Base-by-base conservation (phyloP, 2,113 vertebrate species). In the Tachycineta bicolor region DNA sequence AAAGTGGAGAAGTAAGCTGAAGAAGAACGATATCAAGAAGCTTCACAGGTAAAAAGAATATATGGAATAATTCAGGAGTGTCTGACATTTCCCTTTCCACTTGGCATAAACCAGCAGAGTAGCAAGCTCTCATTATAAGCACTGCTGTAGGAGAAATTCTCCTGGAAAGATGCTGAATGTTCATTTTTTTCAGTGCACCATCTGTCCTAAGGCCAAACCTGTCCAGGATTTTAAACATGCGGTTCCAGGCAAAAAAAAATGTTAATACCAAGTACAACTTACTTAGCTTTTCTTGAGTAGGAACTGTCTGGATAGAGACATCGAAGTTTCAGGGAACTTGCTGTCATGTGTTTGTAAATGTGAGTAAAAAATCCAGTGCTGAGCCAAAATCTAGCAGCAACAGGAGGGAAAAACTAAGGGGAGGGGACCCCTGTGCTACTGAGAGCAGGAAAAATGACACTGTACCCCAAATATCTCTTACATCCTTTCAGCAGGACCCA, bases 221-320 rank as follows among this genome's bases (percentile, higher is more conserved):
- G 55, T 74, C 65, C 65, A 82, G 93, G 89, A 95, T 96, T 93
- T 96, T 74, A 94, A 97, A 90, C 24, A 79, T 41, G 46, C 47
- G 50, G 26, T 86, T 34, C 31, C n/a, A 69, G 22, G 34, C 60
- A 91, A 53, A 90, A 78, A 91, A 53, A 90, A 78, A 39, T 64
- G 43, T 91, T 78, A 90, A 87, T 94, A 74, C 28, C 31, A 68
- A 11, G 75, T 59, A 67, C 31, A 41, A 29, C 43, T 71, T 76
- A 62, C 44, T 58, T 75, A 68, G 0, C 50, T 88, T 91, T 68
- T 68, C 79, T 68, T 58, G 46, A 63, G 37, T 67, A 70, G 34
- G 60, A 55, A 37, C 31, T 65, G 31, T 64, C 79, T 87, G 70
- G 49, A 86, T 39, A 53, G 12, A 62, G 67, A 73, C 13, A n/a